Percentiles rank a stretch among this genome's conserved stretches.
These are phyloP conservation scores for Xanthostigma xanthostigma DNA, from an alignment of 2,888 invertebrate species.

Conservation along the genomic window DNA sequence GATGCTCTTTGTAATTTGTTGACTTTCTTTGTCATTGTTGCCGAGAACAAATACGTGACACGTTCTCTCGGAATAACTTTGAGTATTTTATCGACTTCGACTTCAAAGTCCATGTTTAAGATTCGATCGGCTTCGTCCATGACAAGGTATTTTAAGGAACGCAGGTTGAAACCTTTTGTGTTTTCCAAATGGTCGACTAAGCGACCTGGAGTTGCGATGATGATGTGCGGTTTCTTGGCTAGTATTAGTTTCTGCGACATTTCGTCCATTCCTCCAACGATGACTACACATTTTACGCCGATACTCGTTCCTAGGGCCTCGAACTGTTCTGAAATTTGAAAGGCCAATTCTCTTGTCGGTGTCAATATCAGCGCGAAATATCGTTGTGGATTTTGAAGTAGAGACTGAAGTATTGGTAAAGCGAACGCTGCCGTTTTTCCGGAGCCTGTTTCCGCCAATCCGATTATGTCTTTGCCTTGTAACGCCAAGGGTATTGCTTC, in stretches of 20 bases:
- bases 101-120: conserved; percentile 97
- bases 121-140: conserved; percentile 99
- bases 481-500: conserved; percentile 88
- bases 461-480: conserved; percentile 56
- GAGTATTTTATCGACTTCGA: conserved; percentile 91
- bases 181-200: conserved; percentile 94
- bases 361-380: conserved; percentile 88
- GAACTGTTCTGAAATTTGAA: conserved; percentile 97
- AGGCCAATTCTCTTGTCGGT: conserved; percentile 94
- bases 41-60: conserved; percentile 87
- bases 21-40: conserved; percentile 98
- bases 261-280: conserved; percentile 99
- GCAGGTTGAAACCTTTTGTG: conserved; percentile 91
- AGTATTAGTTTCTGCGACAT: conserved; percentile 80
- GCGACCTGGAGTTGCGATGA: conserved; percentile 93
- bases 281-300: conserved; percentile 88
- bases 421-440: conserved; percentile 98
- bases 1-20: conserved; percentile 93
- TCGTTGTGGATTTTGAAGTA: conserved; percentile 83
- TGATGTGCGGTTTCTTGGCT: conserved; percentile 92
- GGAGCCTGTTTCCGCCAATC: conserved; percentile 72
- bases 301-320: conserved; percentile 88
- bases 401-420: conserved; percentile 81
- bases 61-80: conserved; percentile 83
- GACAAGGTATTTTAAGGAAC: conserved; percentile 77